Percentiles rank a stretch among this genome's conserved stretches.
Conservation (phyloP, 92 coral and sea anemone species). For the Umimayanthus chanpuru region DNA sequence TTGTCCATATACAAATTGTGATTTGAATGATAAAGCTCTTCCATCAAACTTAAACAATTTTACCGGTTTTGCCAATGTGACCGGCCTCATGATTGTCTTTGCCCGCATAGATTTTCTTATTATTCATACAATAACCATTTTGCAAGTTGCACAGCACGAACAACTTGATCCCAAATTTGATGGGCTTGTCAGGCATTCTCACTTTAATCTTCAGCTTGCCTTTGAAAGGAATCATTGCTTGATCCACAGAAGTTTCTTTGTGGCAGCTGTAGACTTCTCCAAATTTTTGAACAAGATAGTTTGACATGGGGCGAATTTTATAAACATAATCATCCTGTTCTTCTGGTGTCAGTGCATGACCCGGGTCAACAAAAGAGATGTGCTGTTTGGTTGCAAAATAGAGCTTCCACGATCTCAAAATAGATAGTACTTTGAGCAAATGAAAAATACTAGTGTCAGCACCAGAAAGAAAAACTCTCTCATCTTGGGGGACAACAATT, state of each 20-base stretch:
- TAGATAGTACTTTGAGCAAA: background rate
- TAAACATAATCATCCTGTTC: conserved; percentile 41
- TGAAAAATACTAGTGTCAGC: background rate
- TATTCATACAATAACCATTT: conserved; percentile 53
- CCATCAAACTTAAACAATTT: conserved; percentile 57
- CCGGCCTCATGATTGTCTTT: conserved; percentile 50
- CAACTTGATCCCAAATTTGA: conserved; percentile 55
- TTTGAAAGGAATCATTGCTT: conserved; percentile 54
- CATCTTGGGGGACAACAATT: conserved; percentile 53
- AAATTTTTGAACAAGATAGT: conserved; percentile 25
- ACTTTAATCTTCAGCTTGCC: conserved; percentile 47
- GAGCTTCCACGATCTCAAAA: background rate
- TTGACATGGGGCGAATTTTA: conserved; percentile 41
- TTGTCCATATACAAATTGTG: conserved; percentile 56
- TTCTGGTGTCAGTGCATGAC: conserved; percentile 28
- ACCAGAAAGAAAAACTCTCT: conserved; percentile 25
- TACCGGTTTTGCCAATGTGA: conserved; percentile 50
- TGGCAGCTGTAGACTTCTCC: conserved; percentile 45
- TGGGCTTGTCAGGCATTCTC: conserved; percentile 66
- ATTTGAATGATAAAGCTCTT: conserved; percentile 38
- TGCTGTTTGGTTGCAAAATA: conserved; percentile 42
- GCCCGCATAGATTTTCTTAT: conserved; percentile 53
- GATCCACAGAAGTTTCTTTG: conserved; percentile 46
- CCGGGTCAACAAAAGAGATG: conserved; percentile 53
- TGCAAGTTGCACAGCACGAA: conserved; percentile 53